A percentile compares a stretch with the other conserved stretches of the same genome.
phyloP scores from a whole-genome alignment of 2,888 invertebrate species.

The Limenitis camilla region DNA sequence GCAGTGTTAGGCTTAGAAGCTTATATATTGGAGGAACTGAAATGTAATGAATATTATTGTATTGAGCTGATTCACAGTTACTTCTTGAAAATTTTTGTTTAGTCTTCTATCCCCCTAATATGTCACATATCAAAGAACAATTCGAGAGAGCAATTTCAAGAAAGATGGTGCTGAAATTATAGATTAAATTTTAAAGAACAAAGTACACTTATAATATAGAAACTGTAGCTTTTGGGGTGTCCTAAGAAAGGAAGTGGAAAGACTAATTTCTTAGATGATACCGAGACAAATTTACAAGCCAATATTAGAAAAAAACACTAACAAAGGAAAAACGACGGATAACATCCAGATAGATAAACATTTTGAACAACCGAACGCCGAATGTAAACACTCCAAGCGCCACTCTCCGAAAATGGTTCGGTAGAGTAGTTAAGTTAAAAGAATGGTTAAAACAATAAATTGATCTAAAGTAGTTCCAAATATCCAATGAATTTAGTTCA shows the following conservation, averaged over 20 bases:
- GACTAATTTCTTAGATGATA: slow-evolving; percentile 26
- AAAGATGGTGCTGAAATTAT: too few relatives aligned
- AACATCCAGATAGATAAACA: slow-evolving; percentile 58
- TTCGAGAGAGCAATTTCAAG: too few relatives aligned
- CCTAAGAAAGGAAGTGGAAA: not conserved
- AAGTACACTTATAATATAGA: not conserved
- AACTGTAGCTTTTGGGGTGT: not conserved
- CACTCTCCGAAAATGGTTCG: slow-evolving; percentile 27
- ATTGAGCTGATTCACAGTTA: too few relatives aligned
- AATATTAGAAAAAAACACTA: slow-evolving; percentile 45
- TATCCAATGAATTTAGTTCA: not conserved
- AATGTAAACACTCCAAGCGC: slow-evolving; percentile 50
- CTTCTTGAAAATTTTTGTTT: too few relatives aligned
- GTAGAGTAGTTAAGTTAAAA: slow-evolving; percentile 26
- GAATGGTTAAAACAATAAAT: slow-evolving; percentile 19
- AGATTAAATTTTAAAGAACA: not conserved
- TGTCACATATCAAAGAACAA: too few relatives aligned
- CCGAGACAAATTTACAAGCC: slow-evolving; percentile 48
- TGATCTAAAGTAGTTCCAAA: not conserved
- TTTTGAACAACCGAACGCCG: slow-evolving; percentile 37
- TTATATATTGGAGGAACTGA: too few relatives aligned
- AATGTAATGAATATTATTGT: too few relatives aligned
- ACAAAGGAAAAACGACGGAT: slow-evolving; percentile 50
- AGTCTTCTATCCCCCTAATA: too few relatives aligned
- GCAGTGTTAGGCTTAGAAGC: too few relatives aligned